These are phyloP conservation scores for Liodrosophila aerea DNA, from an alignment of 2,888 invertebrate species.

Conservation along the genomic window DNA sequence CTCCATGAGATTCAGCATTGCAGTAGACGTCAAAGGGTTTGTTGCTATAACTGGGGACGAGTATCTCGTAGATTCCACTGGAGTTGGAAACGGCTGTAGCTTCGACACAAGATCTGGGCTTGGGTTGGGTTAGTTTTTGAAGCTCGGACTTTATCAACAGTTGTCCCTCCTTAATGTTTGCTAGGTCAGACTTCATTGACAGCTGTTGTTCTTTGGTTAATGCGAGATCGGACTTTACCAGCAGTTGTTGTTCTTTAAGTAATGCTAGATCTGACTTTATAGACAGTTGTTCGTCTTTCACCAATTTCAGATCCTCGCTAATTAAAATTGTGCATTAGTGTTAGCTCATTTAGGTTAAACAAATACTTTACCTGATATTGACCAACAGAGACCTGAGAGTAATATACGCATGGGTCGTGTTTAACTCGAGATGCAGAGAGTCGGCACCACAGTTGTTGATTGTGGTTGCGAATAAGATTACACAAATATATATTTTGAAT, in stretches of 20 bases:
- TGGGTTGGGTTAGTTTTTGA: no score
- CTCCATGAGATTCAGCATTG: conserved; percentile 23
- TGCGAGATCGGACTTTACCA: background rate
- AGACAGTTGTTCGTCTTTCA: no score
- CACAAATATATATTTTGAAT: no score
- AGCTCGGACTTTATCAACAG: background rate
- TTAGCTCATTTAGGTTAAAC: no score
- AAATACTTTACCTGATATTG: no score
- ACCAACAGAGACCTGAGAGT: conserved; percentile 1
- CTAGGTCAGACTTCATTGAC: background rate
- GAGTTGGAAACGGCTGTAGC: background rate
- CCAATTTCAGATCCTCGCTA: no score
- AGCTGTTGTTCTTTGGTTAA: background rate
- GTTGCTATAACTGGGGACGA: conserved; percentile 30
- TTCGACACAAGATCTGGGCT: conserved; percentile 4
- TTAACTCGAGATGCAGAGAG: no score
- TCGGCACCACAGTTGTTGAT: no score
- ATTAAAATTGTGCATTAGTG: no score
- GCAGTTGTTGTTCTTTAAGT: background rate
- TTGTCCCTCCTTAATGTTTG: background rate
- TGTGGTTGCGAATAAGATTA: no score
- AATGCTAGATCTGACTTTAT: background rate
- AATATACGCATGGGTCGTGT: no score
- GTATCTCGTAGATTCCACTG: conserved; percentile 31
- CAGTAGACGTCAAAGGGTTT: conserved; percentile 39